Evolutionary conservation across 2,888 invertebrate species (phyloP).

Genomic region (Dasysyrphus albostriatus): DNA sequence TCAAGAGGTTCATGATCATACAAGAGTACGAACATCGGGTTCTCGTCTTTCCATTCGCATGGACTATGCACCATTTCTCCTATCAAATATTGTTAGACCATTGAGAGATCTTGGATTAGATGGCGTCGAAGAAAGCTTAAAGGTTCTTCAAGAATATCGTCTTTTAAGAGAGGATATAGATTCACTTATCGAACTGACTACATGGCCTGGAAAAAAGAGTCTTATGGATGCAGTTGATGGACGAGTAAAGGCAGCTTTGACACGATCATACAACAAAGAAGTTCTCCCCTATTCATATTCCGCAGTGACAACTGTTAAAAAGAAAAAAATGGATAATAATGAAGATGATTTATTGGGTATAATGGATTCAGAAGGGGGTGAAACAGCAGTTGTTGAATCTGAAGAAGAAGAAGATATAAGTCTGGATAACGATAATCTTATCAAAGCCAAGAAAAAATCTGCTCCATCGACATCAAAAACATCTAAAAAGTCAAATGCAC

Average conservation of each 20-base stretch:
- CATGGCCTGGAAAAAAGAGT: constrained; percentile 93
- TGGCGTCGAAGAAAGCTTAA: constrained; percentile 89
- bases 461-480: constrained; percentile 36
- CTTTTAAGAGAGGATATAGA: constrained; percentile 96
- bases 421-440: constrained; percentile 90
- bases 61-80: constrained; percentile 93
- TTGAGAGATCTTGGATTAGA: constrained; percentile 88
- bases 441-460: constrained; percentile 85
- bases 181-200: constrained; percentile 92
- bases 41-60: constrained; percentile 92
- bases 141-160: constrained; percentile 92
- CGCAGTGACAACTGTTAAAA: constrained; percentile 86
- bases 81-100: constrained; percentile 91
- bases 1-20: constrained; percentile 94
- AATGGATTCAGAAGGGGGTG: constrained; percentile 81
- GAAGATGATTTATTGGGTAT: constrained; percentile 83
- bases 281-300: constrained; percentile 92
- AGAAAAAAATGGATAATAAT: constrained; percentile 85
- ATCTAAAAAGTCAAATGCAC: constrained; percentile 17
- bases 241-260: constrained; percentile 96
- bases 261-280: constrained; percentile 95
- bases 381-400: constrained; percentile 81
- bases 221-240: constrained; percentile 90
- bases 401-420: constrained; percentile 86
- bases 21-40: constrained; percentile 91